These are phyloP conservation scores for Paedocypris micromegethes DNA, from an alignment of 2,797 vertebrate genomes.

Conservation along the genomic window DNA sequence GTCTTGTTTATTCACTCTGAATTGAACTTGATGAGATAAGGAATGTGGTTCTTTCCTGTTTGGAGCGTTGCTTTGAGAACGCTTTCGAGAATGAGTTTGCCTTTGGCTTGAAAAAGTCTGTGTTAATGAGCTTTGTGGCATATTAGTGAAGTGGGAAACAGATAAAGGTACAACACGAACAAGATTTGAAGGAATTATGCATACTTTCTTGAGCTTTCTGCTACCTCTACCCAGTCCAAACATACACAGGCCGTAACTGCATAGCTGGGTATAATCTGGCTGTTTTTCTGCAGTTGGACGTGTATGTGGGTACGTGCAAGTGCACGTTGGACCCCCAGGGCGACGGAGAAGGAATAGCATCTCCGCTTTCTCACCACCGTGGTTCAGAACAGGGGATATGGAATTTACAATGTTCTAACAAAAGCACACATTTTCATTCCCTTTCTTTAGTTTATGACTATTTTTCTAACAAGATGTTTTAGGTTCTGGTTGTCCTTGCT, in stretches of 20 bases:
- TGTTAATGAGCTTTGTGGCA: slow-evolving; percentile 19
- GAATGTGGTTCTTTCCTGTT: slow-evolving; percentile 34
- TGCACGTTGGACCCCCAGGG: slow-evolving; percentile 28
- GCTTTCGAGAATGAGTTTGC: slow-evolving; percentile 48
- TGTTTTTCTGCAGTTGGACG: slow-evolving; percentile 30
- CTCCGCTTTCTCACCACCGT: slow-evolving; percentile 42
- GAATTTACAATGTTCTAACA: slow-evolving; percentile 70
- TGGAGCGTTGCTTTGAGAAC: slow-evolving; percentile 37
- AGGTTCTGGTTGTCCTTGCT: slow-evolving; percentile 56
- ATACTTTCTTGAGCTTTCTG: slow-evolving; percentile 11
- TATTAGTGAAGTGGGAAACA: slow-evolving; percentile 19
- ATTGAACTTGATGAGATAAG: slow-evolving; percentile 46
- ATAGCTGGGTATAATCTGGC: slow-evolving; percentile 49
- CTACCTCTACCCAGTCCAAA: slow-evolving; percentile 31
- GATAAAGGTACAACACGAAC: slow-evolving; percentile 21
- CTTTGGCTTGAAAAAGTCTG: slow-evolving; percentile 35
- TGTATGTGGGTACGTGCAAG: slow-evolving; percentile 17
- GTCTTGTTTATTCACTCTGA: slow-evolving; percentile 43
- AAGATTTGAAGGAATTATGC: slow-evolving; percentile 25
- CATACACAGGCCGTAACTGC: slow-evolving; percentile 52
- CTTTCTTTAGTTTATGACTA: slow-evolving; percentile 46
- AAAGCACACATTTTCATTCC: slow-evolving; percentile 45
- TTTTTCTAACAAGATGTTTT: slow-evolving; percentile 67
- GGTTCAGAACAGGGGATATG: slow-evolving; percentile 48
- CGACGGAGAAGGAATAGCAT: slow-evolving; percentile 37